phyloP scores from a whole-genome alignment of 1,140 invertebrate species.

The Cardiocondyla obscurior region DNA sequence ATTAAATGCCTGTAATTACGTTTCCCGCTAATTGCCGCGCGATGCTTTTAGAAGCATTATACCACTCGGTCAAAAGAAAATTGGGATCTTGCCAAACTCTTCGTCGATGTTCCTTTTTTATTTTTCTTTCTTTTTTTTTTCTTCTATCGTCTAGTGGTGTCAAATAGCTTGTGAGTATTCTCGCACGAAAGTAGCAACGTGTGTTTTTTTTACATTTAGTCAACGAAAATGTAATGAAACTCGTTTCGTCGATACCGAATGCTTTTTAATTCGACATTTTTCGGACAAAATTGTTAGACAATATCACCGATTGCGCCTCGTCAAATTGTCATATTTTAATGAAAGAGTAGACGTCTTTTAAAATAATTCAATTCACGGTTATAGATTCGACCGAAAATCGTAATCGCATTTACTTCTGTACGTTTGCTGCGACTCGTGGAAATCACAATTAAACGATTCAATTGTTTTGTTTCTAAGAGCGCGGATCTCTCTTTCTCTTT shows the following conservation, averaged over 20 bases:
- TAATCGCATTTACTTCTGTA: background rate
- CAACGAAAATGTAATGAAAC: background rate
- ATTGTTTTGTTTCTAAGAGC: slow-evolving; percentile 6
- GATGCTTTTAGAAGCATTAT: slow-evolving; percentile 60
- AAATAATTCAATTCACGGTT: background rate
- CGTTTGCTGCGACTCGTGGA: background rate
- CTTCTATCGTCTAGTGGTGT: slow-evolving; percentile 64
- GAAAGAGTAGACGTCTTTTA: background rate
- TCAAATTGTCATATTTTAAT: background rate
- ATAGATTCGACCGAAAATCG: background rate
- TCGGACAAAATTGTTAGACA: background rate
- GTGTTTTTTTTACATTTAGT: background rate
- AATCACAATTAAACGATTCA: slow-evolving; percentile 7
- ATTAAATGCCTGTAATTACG: slow-evolving; percentile 79
- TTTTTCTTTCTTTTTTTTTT: slow-evolving; percentile 44
- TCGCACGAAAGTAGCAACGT: background rate
- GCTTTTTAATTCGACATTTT: background rate
- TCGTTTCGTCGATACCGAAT: too few relatives aligned
- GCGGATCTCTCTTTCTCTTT: background rate
- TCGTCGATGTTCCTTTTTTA: slow-evolving; percentile 54
- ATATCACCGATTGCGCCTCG: background rate
- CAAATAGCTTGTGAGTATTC: slow-evolving; percentile 43
- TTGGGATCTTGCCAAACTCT: slow-evolving; percentile 68
- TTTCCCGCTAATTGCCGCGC: slow-evolving; percentile 78
- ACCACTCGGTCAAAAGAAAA: slow-evolving; percentile 67